Conservation (phyloP, 2,113 vertebrate species). For the Clarias gariepinus region DNA sequence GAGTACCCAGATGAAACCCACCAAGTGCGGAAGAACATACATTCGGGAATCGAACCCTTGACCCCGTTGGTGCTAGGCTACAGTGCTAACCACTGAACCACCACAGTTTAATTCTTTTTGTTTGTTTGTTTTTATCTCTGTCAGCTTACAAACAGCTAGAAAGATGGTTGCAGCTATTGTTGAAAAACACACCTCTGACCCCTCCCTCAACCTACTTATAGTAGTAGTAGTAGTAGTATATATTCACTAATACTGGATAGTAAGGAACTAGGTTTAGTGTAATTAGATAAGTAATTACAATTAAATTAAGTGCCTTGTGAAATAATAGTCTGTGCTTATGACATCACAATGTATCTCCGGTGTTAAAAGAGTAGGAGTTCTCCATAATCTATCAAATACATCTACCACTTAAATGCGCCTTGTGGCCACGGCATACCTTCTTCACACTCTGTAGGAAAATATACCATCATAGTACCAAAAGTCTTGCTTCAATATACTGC, state of each 20-base stretch:
- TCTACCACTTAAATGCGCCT: background rate
- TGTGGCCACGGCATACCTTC: background rate
- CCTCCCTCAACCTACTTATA: background rate
- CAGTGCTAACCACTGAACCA: no score
- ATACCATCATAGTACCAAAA: no score
- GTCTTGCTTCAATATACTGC: background rate
- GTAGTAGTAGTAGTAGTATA: background rate
- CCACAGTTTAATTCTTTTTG: no score
- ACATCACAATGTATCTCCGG: background rate
- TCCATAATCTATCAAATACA: background rate
- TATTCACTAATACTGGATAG: background rate
- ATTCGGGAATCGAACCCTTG: no score
- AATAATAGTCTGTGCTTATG: background rate
- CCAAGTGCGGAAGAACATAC: no score
- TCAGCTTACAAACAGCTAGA: slow-evolving; percentile 42
- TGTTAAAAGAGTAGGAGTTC: no score
- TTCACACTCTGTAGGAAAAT: background rate
- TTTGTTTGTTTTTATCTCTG: background rate
- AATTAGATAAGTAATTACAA: background rate
- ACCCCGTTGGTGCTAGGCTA: no score
- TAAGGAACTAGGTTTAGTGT: background rate
- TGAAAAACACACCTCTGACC: slow-evolving; percentile 1
- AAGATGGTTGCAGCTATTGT: slow-evolving; percentile 57
- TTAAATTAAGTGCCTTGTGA: background rate
- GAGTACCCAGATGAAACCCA: no score